Evolutionary conservation across 2,797 vertebrate species (phyloP).

Genomic region (Thalassophryne amazonica): DNA sequence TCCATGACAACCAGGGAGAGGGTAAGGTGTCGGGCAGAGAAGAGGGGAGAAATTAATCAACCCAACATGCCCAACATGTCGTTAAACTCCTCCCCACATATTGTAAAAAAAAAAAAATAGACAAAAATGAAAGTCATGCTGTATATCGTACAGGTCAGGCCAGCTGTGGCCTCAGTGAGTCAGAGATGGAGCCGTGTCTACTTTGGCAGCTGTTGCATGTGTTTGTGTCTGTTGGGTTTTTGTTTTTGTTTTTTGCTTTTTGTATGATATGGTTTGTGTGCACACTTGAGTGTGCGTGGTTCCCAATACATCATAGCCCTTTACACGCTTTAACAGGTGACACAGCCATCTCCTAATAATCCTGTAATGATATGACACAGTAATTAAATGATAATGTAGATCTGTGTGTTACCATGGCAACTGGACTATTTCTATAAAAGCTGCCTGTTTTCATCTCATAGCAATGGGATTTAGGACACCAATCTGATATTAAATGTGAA

Average conservation of each 20-base stretch:
- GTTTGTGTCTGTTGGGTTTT: conserved; percentile 8
- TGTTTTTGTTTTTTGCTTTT: conserved; percentile 17
- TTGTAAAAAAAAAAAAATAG: conserved; percentile 23
- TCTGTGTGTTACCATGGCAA: conserved; percentile 65
- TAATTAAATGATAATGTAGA: conserved; percentile 52
- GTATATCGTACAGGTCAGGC: conserved; percentile 56
- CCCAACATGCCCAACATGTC: conserved; percentile 67
- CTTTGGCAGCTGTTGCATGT: conserved; percentile 57
- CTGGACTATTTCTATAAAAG: conserved; percentile 67
- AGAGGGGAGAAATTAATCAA: conserved; percentile 53
- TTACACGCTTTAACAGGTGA: conserved; percentile 61
- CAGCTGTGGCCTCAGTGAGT: conserved; percentile 42
- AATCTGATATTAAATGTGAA: conserved; percentile 57
- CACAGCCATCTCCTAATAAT: conserved; percentile 56
- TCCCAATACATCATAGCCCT: conserved; percentile 73
- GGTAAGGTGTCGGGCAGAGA: conserved; percentile 12
- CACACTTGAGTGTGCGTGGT: conserved; percentile 38
- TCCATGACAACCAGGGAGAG: conserved; percentile 65
- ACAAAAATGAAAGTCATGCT: conserved; percentile 52
- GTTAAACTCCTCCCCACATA: conserved; percentile 21
- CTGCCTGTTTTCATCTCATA: conserved; percentile 57
- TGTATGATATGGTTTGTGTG: conserved; percentile 6
- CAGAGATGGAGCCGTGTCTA: conserved; percentile 38
- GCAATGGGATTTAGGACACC: conserved; percentile 59
- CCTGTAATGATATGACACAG: conserved; percentile 48